Percentiles rank a stretch among this genome's conserved stretches.
Evolutionary conservation across 2,113 vertebrate genomes (phyloP).

Genomic region (Rhabdomys dilectus): DNA sequence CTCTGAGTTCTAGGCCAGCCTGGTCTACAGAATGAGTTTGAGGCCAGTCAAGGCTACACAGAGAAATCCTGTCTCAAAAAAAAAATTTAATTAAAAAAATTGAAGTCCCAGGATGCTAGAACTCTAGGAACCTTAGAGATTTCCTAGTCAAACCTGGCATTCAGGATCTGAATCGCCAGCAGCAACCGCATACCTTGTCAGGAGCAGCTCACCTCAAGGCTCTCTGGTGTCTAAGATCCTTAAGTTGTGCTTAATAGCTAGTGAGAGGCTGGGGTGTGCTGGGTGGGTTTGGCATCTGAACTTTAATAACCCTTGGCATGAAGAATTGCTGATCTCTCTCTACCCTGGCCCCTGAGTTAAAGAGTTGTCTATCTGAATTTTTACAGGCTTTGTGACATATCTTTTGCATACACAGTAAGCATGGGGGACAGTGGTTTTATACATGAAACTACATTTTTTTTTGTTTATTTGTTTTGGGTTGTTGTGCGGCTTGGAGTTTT

Average conservation of each 20-base stretch:
- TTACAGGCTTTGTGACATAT: conserved; percentile 46
- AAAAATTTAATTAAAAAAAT: not conserved
- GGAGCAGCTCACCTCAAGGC: fast-evolving
- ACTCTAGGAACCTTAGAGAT: not conserved
- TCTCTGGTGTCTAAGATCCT: not conserved
- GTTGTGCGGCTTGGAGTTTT: conserved; percentile 57
- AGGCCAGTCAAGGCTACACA: not conserved
- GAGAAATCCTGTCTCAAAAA: not conserved
- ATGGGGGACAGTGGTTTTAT: conserved; percentile 47
- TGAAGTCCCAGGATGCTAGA: not conserved
- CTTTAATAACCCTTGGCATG: not conserved
- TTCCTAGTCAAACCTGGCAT: not conserved
- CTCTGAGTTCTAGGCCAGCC: not conserved
- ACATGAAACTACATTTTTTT: conserved; percentile 63
- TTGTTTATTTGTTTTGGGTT: conserved; percentile 72
- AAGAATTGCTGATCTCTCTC: not conserved
- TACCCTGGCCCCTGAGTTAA: not conserved
- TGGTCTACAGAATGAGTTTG: not conserved
- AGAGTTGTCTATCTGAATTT: conserved; percentile 41
- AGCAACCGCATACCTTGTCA: not conserved
- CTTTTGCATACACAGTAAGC: conserved; percentile 51
- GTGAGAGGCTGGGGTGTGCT: fast-evolving
- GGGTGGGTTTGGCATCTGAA: not conserved
- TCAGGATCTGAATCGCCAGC: no score
- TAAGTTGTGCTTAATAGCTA: not conserved